phyloP scores from a whole-genome alignment of 2,888 invertebrate species.

The Phymatocera aterrima region DNA sequence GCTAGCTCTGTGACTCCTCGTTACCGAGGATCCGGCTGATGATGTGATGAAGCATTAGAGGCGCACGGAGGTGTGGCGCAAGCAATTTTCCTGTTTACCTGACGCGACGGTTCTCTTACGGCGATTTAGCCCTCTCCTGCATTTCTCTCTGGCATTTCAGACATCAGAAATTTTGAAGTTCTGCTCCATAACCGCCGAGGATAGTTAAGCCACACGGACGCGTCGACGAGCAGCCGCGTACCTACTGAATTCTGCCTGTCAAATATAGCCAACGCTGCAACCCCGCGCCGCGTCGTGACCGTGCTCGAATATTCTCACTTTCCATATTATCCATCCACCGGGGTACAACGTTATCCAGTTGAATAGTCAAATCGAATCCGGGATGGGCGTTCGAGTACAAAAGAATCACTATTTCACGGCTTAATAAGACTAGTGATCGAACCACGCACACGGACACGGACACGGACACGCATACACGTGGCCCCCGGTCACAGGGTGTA shows the following conservation, averaged over 20 bases:
- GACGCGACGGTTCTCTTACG: conserved; percentile 21
- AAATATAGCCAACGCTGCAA: not conserved
- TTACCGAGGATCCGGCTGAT: conserved; percentile 54
- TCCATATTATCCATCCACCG: not conserved
- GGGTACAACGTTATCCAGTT: too few species aligned
- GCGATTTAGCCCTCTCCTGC: not conserved
- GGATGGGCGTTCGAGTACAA: not conserved
- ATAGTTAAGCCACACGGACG: not conserved
- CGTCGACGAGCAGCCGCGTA: not conserved
- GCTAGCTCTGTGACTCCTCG: conserved; percentile 63
- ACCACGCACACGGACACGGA: not conserved
- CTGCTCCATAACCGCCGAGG: not conserved
- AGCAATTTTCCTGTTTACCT: conserved; percentile 41
- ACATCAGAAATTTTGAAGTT: not conserved
- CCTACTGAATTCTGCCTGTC: not conserved
- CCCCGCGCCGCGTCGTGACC: too few species aligned
- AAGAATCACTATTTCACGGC: conserved; percentile 4
- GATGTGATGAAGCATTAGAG: conserved; percentile 35
- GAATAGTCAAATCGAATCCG: not conserved
- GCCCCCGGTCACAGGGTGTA: not conserved
- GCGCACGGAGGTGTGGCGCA: conserved; percentile 7
- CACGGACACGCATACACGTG: not conserved
- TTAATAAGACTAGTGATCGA: conserved; percentile 17
- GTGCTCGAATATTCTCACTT: too few species aligned
- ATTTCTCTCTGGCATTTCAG: conserved; percentile 13